Evolutionary conservation across 30 jellyfish, hydroid and myxozoan species (phyloP).

Genomic region (Aurelia sp.): DNA sequence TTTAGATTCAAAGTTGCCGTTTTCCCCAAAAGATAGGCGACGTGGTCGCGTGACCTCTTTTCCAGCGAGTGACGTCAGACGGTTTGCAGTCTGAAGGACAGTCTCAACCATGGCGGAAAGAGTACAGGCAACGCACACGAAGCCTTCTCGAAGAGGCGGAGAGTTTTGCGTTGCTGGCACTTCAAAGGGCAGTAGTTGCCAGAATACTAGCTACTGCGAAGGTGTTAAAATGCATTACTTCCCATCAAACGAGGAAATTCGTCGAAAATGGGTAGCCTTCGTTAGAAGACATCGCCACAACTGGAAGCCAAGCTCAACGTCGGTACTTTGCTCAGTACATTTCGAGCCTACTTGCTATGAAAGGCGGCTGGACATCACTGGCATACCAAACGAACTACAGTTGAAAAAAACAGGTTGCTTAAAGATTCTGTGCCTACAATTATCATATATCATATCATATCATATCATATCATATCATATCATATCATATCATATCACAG

Average conservation of each 20-base stretch:
- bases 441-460: no score
- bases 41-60: neutral
- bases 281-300: no score
- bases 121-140: no score
- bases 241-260: constrained; percentile 2
- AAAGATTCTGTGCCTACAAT: no score
- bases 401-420: no score
- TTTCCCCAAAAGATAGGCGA: neutral
- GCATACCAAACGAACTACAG: no score
- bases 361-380: no score
- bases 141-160: constrained; percentile 8
- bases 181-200: neutral
- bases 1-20: no score
- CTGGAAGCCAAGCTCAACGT: neutral
- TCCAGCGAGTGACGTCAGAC: constrained; percentile 6
- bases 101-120: neutral
- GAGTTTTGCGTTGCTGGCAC: constrained; percentile 8
- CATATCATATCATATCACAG: no score
- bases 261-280: constrained; percentile 8
- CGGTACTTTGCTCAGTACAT: constrained; percentile 4
- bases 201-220: no score
- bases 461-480: no score
- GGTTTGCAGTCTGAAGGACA: neutral
- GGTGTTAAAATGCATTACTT: neutral
- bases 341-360: no score